Evolutionary conservation across 1,140 invertebrate genomes (phyloP).

Genomic region (Drosophila lowei): DNA sequence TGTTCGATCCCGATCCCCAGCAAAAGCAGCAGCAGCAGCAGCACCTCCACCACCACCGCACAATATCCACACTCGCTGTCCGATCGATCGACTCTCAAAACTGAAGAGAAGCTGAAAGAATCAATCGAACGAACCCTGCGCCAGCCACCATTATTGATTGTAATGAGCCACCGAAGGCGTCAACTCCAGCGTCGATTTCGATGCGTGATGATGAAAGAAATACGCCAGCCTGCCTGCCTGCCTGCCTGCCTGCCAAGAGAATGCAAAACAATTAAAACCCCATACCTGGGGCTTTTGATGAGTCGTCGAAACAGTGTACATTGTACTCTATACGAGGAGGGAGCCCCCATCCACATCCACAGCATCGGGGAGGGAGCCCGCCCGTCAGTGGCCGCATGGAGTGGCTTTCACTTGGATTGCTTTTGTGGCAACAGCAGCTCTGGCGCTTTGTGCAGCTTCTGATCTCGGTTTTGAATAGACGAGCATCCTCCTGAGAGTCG

Average conservation of each 20-base stretch:
- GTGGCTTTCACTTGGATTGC: background rate
- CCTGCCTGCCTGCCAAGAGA: slow-evolving; percentile 18
- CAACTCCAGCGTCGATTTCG: slow-evolving; percentile 58
- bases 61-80: slow-evolving; percentile 3
- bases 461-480: background rate
- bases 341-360: too few species aligned
- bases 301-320: slow-evolving; percentile 54
- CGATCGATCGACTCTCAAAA: background rate
- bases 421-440: slow-evolving; percentile 6
- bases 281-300: slow-evolving; percentile 74
- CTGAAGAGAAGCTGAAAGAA: slow-evolving; percentile 41
- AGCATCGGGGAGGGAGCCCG: too few species aligned
- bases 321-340: too few species aligned
- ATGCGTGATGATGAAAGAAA: slow-evolving; percentile 41
- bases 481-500: background rate
- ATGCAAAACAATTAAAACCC: slow-evolving; percentile 70
- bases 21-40: slow-evolving; percentile 13
- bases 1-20: slow-evolving; percentile 15
- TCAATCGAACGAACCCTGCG: slow-evolving; percentile 60
- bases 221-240: slow-evolving; percentile 10
- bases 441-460: slow-evolving; percentile 28
- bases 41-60: background rate
- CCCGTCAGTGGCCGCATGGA: background rate
- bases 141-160: slow-evolving; percentile 70
- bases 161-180: slow-evolving; percentile 81